These are phyloP conservation scores for Oreochromis grahami DNA, from an alignment of 2,797 vertebrate genomes.

Conservation along the genomic window DNA sequence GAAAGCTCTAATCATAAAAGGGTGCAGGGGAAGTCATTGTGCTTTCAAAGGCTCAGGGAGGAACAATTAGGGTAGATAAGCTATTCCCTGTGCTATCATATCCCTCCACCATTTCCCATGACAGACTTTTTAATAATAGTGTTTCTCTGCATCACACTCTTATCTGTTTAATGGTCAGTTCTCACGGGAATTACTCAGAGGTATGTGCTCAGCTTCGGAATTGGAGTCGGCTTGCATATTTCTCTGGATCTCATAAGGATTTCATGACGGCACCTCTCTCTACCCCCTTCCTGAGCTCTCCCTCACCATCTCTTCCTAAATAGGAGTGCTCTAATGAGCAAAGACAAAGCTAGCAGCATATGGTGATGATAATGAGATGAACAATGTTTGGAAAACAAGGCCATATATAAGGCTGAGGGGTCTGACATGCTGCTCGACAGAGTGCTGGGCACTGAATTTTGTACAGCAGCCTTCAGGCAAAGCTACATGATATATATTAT, in stretches of 20 bases:
- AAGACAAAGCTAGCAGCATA: constrained; percentile 68
- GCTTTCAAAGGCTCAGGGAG: constrained; percentile 50
- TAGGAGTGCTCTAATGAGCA: constrained; percentile 59
- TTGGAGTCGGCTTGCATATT: neutral
- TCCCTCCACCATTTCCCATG: constrained; percentile 40
- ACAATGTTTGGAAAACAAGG: constrained; percentile 69
- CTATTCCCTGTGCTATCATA: constrained; percentile 39
- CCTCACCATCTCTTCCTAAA: constrained; percentile 41
- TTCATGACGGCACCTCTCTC: neutral
- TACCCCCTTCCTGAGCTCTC: neutral
- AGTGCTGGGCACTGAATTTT: neutral
- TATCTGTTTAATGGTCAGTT: constrained; percentile 56
- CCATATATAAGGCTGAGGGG: constrained; percentile 42
- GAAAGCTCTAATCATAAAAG: constrained; percentile 41
- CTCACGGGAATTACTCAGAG: constrained; percentile 29
- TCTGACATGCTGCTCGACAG: constrained; percentile 26
- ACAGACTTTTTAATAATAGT: constrained; percentile 50
- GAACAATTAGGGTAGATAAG: constrained; percentile 68
- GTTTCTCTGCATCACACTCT: constrained; percentile 9
- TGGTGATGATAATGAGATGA: constrained; percentile 73
- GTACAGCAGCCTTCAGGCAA: constrained; percentile 22
- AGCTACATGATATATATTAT: constrained; percentile 46
- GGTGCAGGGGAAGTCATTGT: constrained; percentile 39
- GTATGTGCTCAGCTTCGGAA: constrained; percentile 12
- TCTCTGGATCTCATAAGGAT: constrained; percentile 21